phyloP scores from a whole-genome alignment of 2,797 vertebrate species.

The Eospalax fontanierii region DNA sequence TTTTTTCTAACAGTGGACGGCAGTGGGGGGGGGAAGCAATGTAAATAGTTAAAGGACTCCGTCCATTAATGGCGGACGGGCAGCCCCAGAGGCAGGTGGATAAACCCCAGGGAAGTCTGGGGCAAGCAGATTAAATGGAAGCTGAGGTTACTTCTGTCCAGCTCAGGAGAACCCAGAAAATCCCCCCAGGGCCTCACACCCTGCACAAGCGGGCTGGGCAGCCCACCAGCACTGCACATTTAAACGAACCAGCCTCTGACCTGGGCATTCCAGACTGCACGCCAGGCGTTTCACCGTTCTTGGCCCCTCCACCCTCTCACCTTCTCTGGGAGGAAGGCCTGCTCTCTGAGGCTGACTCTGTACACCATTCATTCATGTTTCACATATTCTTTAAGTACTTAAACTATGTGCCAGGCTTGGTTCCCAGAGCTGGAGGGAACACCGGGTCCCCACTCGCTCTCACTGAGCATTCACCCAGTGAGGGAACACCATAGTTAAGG shows the following conservation, averaged over 20 bases:
- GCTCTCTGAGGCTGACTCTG: not conserved
- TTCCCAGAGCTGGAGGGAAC: not conserved
- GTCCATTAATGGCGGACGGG: not conserved
- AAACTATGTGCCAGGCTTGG: not conserved
- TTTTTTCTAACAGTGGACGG: not conserved
- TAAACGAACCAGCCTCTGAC: not conserved
- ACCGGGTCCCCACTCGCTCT: not conserved
- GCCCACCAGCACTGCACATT: not conserved
- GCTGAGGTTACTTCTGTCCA: not conserved
- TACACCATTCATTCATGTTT: not conserved
- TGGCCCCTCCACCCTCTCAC: not conserved
- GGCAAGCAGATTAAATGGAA: not conserved
- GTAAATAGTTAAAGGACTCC: too few species aligned
- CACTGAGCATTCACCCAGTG: not conserved
- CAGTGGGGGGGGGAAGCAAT: not conserved
- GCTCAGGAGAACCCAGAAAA: not conserved
- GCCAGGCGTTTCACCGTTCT: rapidly evolving
- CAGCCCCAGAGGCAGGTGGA: not conserved
- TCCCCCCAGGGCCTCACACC: not conserved
- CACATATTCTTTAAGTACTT: not conserved
- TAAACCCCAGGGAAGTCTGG: not conserved
- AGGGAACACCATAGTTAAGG: not conserved
- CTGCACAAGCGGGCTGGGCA: not conserved
- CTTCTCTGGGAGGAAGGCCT: not conserved
- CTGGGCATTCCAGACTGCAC: not conserved